These are phyloP conservation scores for Sturmia bella DNA, from an alignment of 2,888 invertebrate species.

Conservation along the genomic window DNA sequence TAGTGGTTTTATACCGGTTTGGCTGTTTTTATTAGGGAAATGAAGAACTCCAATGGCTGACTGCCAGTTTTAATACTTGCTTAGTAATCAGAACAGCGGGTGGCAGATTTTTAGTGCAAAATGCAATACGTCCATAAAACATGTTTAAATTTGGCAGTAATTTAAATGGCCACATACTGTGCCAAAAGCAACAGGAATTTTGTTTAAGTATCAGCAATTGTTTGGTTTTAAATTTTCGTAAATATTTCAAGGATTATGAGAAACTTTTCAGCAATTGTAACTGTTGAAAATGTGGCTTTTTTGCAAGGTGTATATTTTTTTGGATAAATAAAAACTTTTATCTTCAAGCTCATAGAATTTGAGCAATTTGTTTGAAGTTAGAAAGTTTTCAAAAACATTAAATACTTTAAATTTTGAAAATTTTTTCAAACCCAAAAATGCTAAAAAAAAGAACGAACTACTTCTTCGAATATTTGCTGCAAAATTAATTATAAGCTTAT, in stretches of 20 bases:
- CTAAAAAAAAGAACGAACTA: no score
- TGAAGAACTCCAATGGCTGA: constrained; percentile 20
- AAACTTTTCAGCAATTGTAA: constrained; percentile 3
- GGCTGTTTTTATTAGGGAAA: neutral
- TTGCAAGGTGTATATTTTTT: constrained; percentile 1
- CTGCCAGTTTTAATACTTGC: constrained; percentile 44
- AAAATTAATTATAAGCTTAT: no score
- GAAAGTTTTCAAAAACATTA: no score
- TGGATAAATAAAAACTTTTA: no score
- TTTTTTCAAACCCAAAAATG: no score
- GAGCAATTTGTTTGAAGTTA: no score
- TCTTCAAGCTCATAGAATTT: no score
- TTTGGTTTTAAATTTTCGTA: constrained; percentile 31
- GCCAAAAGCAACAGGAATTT: constrained; percentile 54
- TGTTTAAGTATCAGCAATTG: constrained; percentile 27
- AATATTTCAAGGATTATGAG: neutral
- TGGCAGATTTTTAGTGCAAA: constrained; percentile 65
- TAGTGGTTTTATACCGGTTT: constrained; percentile 51
- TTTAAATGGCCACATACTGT: constrained; percentile 66
- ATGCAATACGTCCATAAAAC: constrained; percentile 62
- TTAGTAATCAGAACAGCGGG: constrained; percentile 62
- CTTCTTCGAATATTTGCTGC: no score
- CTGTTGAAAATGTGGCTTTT: constrained; percentile 12
- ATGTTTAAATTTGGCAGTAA: constrained; percentile 63
- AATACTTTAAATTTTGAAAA: no score